Evolutionary conservation across 2,113 vertebrate genomes (phyloP), one percentile per base, ranked within the genome.

Genomic region (Danionella cerebrum): DNA sequence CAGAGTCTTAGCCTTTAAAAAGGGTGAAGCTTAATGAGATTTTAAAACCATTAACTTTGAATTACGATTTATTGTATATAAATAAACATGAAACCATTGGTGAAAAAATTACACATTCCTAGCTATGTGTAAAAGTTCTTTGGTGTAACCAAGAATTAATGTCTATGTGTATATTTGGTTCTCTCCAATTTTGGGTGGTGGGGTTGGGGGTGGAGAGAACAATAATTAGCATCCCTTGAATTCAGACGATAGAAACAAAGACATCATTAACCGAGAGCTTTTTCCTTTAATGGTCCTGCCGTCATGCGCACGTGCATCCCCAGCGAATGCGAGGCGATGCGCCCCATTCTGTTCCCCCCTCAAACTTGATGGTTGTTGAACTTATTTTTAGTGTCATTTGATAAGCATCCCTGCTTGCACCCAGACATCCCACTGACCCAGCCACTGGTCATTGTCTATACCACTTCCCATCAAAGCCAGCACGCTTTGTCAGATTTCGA

Each of bases 361-460:
- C 83, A 90, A 84, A 92, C 48, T 80, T 97, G 94, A 97, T 86
- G 94, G 89, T 95, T 89, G 92, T 74, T 95, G 94, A 92, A 95
- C 94, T 98, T 98, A 97, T 98, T 96, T 97, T 94, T 95, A 92
- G 93, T 98, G 96, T 97, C 96, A 97, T 90, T 89, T 98, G 94
- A 96, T 92, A 94, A 95, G 93, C 90, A 86, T 90, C 84, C 86
- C 88, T 82, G 91, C 90, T 85, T 83, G 65, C 91, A 85, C 90
- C 83, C 85, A 97, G 94, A 96, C 94, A 91, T 93, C 89, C 92
- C 92, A 93, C 94, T 97, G 96, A 98, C 96, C 96, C 93, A 87
- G 94, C 94, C 95, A 94, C 96, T 94, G 96, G 96, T 98, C 94
- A 97, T 94, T 98, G 96, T 98, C 96, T 91, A 93, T 94, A 94